Evolutionary conservation across 1,140 invertebrate genomes (phyloP).

Genomic region (Vanessa tameamea): DNA sequence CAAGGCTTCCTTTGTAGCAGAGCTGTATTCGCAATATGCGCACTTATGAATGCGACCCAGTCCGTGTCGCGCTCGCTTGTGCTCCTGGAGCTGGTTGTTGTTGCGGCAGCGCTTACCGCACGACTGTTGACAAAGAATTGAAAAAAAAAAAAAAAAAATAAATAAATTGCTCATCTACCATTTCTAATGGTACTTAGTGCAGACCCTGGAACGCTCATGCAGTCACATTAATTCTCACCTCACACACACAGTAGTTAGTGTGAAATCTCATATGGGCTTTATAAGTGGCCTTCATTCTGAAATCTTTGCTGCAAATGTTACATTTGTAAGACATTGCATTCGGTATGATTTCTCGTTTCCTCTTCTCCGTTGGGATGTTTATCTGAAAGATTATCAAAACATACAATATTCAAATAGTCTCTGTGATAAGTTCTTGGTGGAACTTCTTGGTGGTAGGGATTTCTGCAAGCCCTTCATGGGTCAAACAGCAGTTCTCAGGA

Average conservation of each 20-base stretch:
- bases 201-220: no score
- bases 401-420: not conserved
- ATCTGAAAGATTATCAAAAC: not conserved
- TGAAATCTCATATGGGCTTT: constrained; percentile 66
- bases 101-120: constrained; percentile 71
- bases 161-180: not conserved
- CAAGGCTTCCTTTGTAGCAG: constrained; percentile 69
- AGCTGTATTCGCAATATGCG: constrained; percentile 69
- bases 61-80: constrained; percentile 68
- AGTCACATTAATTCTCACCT: constrained; percentile 42
- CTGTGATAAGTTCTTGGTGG: no score
- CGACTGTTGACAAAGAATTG: constrained; percentile 39
- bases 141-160: no score
- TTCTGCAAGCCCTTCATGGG: no score
- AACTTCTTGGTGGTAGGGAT: no score
- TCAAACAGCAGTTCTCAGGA: no score
- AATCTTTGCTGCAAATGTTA: constrained; percentile 59
- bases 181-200: no score
- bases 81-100: constrained; percentile 67
- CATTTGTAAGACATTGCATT: constrained; percentile 53
- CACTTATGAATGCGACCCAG: constrained; percentile 66
- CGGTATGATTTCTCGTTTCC: constrained; percentile 38
- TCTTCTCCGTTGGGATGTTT: constrained; percentile 24
- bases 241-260: constrained; percentile 69
- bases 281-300: constrained; percentile 65